A percentile compares a stretch with the other conserved stretches of the same genome.
phyloP scores from a whole-genome alignment of 1,140 invertebrate species.

The Geopemphigus sp. region DNA sequence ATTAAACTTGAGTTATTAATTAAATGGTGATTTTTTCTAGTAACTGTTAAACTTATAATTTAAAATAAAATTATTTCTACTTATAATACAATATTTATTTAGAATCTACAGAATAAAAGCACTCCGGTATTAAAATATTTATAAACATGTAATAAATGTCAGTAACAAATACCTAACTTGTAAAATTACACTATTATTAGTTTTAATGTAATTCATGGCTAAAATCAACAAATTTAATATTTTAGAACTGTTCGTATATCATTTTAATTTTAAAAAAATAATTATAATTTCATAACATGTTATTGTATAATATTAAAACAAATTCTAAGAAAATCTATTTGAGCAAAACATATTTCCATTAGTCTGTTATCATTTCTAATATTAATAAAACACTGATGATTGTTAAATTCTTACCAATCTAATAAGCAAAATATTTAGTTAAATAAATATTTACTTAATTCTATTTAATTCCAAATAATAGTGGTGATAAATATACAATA shows the following conservation, averaged over 20 bases:
- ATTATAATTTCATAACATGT: background rate
- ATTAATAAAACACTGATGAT: background rate
- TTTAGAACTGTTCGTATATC: background rate
- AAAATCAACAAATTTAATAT: constrained; percentile 14
- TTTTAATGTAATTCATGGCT: background rate
- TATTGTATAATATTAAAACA: background rate
- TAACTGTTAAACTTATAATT: background rate
- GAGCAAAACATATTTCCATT: constrained; percentile 26
- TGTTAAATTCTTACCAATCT: constrained; percentile 6
- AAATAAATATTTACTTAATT: constrained; percentile 17
- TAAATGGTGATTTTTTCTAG: background rate
- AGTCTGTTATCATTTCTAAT: constrained; percentile 4
- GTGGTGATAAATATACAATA: no score
- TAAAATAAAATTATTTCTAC: background rate
- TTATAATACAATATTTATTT: background rate
- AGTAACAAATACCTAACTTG: background rate
- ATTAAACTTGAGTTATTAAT: background rate
- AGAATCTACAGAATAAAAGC: background rate
- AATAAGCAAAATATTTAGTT: background rate
- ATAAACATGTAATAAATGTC: background rate
- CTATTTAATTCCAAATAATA: background rate
- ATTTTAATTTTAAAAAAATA: constrained; percentile 6
- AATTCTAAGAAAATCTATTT: constrained; percentile 12
- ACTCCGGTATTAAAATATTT: background rate
- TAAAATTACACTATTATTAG: background rate